phyloP scores from a whole-genome alignment of 2,797 vertebrate species.

The Mormyrus proboscirostris region DNA sequence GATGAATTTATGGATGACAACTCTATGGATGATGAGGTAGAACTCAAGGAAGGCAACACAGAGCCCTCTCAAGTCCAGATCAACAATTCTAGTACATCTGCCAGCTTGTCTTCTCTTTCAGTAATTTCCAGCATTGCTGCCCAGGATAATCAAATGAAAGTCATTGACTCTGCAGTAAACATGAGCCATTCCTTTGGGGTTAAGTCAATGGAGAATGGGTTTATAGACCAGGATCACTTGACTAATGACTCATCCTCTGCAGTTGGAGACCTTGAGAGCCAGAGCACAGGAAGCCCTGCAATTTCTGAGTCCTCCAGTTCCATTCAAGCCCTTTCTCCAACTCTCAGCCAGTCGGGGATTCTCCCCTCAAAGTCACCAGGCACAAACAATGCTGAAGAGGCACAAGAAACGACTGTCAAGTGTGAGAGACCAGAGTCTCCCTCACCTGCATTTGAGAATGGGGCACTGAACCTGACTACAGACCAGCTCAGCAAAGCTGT shows the following conservation, averaged over 20 bases:
- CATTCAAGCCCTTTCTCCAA: conserved; percentile 64
- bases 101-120: conserved; percentile 63
- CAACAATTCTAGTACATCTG: conserved; percentile 59
- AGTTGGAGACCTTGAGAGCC: conserved; percentile 67
- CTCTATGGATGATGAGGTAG: conserved; percentile 78
- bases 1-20: conserved; percentile 77
- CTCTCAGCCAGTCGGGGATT: conserved; percentile 67
- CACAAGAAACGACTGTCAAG: conserved; percentile 75
- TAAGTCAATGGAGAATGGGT: conserved; percentile 68
- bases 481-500: conserved; percentile 72
- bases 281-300: conserved; percentile 65
- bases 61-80: conserved; percentile 59
- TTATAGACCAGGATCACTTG: conserved; percentile 67
- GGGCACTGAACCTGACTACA: conserved; percentile 74
- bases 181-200: conserved; percentile 63
- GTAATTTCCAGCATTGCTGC: conserved; percentile 75
- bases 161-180: conserved; percentile 73
- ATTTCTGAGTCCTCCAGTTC: conserved; percentile 74
- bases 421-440: conserved; percentile 77
- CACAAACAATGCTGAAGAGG: conserved; percentile 59
- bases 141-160: conserved; percentile 85
- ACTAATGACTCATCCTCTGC: conserved; percentile 65
- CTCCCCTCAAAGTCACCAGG: conserved; percentile 67
- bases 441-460: conserved; percentile 58
- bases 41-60: conserved; percentile 63